Conservation (phyloP, 2,113 vertebrate genomes). For the Solea senegalensis region DNA sequence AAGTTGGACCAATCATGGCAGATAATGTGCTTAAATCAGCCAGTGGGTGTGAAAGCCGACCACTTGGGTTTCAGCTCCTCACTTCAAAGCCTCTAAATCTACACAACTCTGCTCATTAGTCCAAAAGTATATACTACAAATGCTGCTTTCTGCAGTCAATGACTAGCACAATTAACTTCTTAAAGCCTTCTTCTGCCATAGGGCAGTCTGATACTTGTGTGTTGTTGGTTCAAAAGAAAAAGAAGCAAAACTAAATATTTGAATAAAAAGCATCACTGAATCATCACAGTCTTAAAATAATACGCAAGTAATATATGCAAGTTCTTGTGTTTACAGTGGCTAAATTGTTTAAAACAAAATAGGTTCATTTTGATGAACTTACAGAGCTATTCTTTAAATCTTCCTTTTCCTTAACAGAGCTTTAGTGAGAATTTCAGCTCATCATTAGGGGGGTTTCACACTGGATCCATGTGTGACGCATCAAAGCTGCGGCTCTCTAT, state of each 20-base stretch:
- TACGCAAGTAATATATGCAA: no score
- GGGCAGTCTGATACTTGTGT: conserved; percentile 18
- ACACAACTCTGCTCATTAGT: conserved; percentile 64
- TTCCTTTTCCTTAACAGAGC: no score
- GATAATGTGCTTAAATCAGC: conserved; percentile 69
- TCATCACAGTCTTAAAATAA: background rate
- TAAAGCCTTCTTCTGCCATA: conserved; percentile 39
- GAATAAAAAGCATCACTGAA: no score
- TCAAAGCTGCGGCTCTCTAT: no score
- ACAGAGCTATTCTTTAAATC: no score
- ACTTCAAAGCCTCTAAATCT: conserved; percentile 70
- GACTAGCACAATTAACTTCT: conserved; percentile 63
- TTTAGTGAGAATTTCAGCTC: no score
- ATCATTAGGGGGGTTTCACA: no score
- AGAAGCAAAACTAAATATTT: background rate
- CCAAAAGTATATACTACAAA: conserved; percentile 55
- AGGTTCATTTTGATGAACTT: no score
- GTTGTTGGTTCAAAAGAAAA: conserved; percentile 1
- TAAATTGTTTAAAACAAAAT: no score
- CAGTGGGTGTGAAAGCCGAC: conserved; percentile 63
- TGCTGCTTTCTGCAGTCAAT: conserved; percentile 59
- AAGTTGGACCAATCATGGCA: conserved; percentile 59
- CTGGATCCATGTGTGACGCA: no score
- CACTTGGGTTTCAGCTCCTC: conserved; percentile 58
- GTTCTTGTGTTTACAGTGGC: no score